phyloP scores from a whole-genome alignment of 2,797 vertebrate species.

The Gadopsis bispinosus region DNA sequence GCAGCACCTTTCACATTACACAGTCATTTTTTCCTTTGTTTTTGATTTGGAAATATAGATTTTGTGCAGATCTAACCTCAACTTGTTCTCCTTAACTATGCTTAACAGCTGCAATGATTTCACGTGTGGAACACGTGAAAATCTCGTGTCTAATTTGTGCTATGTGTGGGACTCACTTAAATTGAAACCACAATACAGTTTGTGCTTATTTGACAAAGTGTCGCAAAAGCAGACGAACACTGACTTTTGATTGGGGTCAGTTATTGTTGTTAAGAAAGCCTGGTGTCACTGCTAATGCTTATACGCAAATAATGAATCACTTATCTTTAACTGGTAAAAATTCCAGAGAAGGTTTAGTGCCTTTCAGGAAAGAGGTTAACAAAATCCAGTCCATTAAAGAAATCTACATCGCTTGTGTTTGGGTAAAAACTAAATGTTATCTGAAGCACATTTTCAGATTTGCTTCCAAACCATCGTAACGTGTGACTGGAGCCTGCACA shows the following conservation, averaged over 20 bases:
- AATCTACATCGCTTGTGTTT: not conserved
- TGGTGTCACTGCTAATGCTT: not conserved
- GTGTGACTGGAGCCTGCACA: not conserved
- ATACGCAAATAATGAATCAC: not conserved
- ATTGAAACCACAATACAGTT: slow-evolving; percentile 7
- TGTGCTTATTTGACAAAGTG: slow-evolving; percentile 2
- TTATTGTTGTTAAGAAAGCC: not conserved
- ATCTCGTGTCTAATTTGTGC: slow-evolving; percentile 4
- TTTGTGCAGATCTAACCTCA: not conserved
- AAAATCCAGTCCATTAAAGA: not conserved
- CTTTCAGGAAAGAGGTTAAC: not conserved
- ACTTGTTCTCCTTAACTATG: not conserved
- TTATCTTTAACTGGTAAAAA: not conserved
- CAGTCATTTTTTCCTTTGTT: not conserved
- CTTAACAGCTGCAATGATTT: not conserved
- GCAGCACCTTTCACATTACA: not conserved
- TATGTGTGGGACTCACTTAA: not conserved
- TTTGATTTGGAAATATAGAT: not conserved
- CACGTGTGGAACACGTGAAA: not conserved
- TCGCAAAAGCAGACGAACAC: not conserved
- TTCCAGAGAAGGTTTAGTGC: not conserved
- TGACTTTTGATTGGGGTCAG: not conserved
- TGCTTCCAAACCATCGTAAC: not conserved
- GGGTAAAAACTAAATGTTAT: not conserved
- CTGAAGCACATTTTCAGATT: not conserved